Evolutionary conservation across 2,888 invertebrate species (phyloP), one percentile per base, ranked within the genome.

Genomic region (Drosophila nigritarsus): DNA sequence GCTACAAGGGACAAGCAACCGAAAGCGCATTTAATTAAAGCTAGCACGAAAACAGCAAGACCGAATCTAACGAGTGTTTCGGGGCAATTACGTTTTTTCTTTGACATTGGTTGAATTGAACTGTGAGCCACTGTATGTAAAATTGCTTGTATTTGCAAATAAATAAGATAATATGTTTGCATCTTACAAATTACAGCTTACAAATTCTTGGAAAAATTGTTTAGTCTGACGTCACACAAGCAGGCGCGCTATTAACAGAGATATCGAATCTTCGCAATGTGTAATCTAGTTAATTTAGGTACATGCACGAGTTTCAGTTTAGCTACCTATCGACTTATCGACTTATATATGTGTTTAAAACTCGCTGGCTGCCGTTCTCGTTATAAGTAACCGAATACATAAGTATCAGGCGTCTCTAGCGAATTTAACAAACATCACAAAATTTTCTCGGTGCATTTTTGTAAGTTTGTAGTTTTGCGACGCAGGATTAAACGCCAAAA

Each of bases 161-260:
- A 51, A 48, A 54, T 4, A 48, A 45, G 8, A 40, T 20, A n/a
- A n/a, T n/a, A n/a, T n/a, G n/a, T n/a, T n/a, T n/a, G n/a, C n/a
- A n/a, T n/a, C n/a, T n/a, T n/a, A n/a, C 53, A 56, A 53, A 62
- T 75, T 67, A 53, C 71, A 71, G 59, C 60, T 74, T 71, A 9
- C 0, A 40, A 40, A 40, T n/a, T 40, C 42, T 20, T 45, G 13
- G 13, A 45, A 20, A 7, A 7, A 13, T 13, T 3, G 3, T 45
- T 45, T 45, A 7, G 20, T 13, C 45, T 13, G 20, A 13, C 45
- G 45, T 45, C 45, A 45, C 13, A 20, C 5, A 40, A 40, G 11
- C 5, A n/a, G 40, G 11, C 2, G 5, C n/a, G n/a, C 40, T 20
- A 7, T 20, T 45, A 20, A 45, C 7, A 20, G 20, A 7, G 13